phyloP scores from a whole-genome alignment of 2,888 invertebrate genomes.

The Epistrophe grossulariae region DNA sequence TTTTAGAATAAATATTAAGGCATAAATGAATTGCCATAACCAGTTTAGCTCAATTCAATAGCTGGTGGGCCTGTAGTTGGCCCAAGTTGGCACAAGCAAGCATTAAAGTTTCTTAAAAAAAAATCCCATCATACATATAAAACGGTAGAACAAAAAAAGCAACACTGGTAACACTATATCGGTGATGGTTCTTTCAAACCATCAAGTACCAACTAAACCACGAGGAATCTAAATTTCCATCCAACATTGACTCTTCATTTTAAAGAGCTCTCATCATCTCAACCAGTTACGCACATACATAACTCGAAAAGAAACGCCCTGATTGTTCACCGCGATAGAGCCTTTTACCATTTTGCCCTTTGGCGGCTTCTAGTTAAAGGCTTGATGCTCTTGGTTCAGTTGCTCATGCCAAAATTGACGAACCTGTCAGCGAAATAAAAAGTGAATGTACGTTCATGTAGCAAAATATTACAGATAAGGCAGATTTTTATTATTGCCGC shows the following conservation, averaged over 20 bases:
- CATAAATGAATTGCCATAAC: no score
- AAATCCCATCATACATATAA: no score
- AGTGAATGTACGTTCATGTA: constrained; percentile 49
- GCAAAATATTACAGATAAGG: constrained; percentile 49
- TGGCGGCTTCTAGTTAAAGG: constrained; percentile 54
- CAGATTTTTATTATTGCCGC: constrained; percentile 22
- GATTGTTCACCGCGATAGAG: constrained; percentile 58
- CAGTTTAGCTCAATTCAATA: no score
- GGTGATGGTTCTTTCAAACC: neutral
- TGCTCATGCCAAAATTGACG: constrained; percentile 38
- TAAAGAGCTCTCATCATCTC: neutral
- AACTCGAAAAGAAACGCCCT: constrained; percentile 41
- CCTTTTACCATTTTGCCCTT: constrained; percentile 50
- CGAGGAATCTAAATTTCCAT: neutral
- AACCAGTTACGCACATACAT: constrained; percentile 23
- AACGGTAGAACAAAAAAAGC: neutral
- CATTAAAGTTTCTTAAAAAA: no score
- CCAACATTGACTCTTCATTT: constrained; percentile 15
- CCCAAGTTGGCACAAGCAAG: no score
- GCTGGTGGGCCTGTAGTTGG: no score
- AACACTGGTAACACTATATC: constrained; percentile 20
- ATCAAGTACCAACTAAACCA: no score
- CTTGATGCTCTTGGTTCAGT: neutral
- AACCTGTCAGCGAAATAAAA: constrained; percentile 60
- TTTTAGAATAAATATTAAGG: no score